Base-by-base conservation (phyloP, 92 coral and sea anemone genomes). In the Porites evermanni region DNA sequence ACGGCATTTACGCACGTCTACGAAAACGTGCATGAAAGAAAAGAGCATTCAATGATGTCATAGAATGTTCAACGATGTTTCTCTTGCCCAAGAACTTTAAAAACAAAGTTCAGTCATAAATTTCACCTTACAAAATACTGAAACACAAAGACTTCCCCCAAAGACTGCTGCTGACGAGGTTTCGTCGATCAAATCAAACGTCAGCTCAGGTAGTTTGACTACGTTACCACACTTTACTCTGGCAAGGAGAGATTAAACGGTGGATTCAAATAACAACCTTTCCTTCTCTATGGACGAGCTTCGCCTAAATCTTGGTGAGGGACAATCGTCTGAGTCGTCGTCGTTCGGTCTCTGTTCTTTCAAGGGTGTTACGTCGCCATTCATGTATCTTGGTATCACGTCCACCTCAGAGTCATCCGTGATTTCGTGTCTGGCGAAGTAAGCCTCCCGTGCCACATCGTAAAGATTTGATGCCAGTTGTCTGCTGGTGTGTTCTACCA, bases 401-500 rank as follows among this genome's bases (percentile, higher is more conserved):
- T 70, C 86, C 68, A 81, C 12, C n/a, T 81, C 86, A 58, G 32
- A 10, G 26, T 81, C 86, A 19, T 71, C 78, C n/a, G 58, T 58
- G 19, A 58, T 54, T 56, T 58, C 77, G 74, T 88, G 95, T 61
- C 99, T 92, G 16, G 88, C 58, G 14, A 93, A 91, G 88, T 79
- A 95, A 8, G 98, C 91, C 65, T 91, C 89, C 19, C 97, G 93
- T 2, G 99, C 99, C 19, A 82, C 79, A 66, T 95, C 99, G 61
- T 88, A 77, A 23, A 97, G 87, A 64, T 85, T 89, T 18, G 90
- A 93, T 44, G 93, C 74, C 17, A 95, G 72, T 26, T 87, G 91
- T 59, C 65, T 81, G 32, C 98, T 96, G 67, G 96, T 95, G 54
- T 97, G 97, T 80, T 97, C 93, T 80, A 91, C 98, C 72, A 97